phyloP scores from a whole-genome alignment of 1,140 invertebrate genomes.

The Galleria mellonella region DNA sequence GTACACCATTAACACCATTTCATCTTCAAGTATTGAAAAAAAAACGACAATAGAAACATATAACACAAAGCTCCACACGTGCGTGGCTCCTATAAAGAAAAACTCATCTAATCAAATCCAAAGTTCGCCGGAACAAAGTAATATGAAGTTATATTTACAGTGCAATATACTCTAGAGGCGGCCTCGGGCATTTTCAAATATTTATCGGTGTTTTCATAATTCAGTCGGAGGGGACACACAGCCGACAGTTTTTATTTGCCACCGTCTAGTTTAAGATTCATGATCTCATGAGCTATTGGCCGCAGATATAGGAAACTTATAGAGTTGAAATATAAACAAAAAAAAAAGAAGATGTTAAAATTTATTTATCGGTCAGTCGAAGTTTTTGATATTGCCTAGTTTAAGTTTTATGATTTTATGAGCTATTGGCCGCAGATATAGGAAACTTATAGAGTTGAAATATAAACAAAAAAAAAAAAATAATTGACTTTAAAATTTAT shows the following conservation, averaged over 20 bases:
- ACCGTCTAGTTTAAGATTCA: slow-evolving; percentile 49
- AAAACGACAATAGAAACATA: too few species aligned
- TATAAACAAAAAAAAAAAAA: not conserved
- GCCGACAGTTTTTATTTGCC: slow-evolving; percentile 47
- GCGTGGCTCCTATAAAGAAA: too few species aligned
- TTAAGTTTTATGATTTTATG: slow-evolving; percentile 1
- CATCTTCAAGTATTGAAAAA: too few species aligned
- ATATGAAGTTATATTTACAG: slow-evolving; percentile 1
- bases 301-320: slow-evolving; percentile 10
- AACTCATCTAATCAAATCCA: too few species aligned
- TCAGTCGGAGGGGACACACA: slow-evolving; percentile 28
- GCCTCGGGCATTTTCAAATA: slow-evolving; percentile 27
- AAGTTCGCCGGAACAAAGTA: not conserved
- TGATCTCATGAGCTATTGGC: slow-evolving; percentile 39
- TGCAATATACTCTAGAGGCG: slow-evolving; percentile 3
- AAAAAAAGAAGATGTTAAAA: too few species aligned
- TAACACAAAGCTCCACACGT: too few species aligned
- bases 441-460: not conserved
- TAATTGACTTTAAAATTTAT: not conserved
- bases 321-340: slow-evolving; percentile 5
- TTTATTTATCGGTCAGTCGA: too few species aligned
- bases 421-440: not conserved
- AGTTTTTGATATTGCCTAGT: too few species aligned
- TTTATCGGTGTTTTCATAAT: slow-evolving; percentile 60
- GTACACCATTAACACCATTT: too few species aligned